Percentiles rank a stretch among this genome's conserved stretches.
These are phyloP conservation scores for Cephus spinipes DNA, from an alignment of 2,888 invertebrate genomes.

Conservation along the genomic window DNA sequence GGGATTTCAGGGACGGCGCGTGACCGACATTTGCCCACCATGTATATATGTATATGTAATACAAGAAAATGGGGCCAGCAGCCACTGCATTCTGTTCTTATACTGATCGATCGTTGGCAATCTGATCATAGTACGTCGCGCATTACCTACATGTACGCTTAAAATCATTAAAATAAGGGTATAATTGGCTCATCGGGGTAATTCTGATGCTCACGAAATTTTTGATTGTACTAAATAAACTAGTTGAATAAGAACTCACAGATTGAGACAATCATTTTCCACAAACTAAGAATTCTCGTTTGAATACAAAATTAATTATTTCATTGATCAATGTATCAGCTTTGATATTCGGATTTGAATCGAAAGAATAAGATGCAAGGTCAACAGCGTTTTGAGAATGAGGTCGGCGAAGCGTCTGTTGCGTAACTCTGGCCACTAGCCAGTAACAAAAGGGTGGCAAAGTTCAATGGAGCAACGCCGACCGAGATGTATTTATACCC, in stretches of 20 bases:
- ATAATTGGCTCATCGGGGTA: neutral
- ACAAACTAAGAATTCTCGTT: neutral
- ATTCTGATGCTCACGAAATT: neutral
- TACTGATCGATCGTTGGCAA: conserved; percentile 49
- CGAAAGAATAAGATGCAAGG: conserved; percentile 48
- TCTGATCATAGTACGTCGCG: neutral
- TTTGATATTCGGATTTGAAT: neutral
- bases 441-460: conserved; percentile 57
- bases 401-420: conserved; percentile 60
- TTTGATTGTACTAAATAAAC: neutral
- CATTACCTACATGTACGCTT: neutral
- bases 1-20: conserved; percentile 39
- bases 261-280: neutral
- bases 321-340: neutral
- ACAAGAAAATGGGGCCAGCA: conserved; percentile 31
- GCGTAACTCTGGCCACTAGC: conserved; percentile 61
- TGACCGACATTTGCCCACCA: conserved; percentile 35
- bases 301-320: neutral
- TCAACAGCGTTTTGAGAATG: conserved; percentile 49
- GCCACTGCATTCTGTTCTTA: conserved; percentile 32
- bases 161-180: neutral
- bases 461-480: conserved; percentile 65
- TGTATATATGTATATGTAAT: conserved; percentile 20
- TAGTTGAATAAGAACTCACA: neutral
- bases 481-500: conserved; percentile 58